phyloP scores from a whole-genome alignment of 2,113 vertebrate species.

The Cariama cristata region DNA sequence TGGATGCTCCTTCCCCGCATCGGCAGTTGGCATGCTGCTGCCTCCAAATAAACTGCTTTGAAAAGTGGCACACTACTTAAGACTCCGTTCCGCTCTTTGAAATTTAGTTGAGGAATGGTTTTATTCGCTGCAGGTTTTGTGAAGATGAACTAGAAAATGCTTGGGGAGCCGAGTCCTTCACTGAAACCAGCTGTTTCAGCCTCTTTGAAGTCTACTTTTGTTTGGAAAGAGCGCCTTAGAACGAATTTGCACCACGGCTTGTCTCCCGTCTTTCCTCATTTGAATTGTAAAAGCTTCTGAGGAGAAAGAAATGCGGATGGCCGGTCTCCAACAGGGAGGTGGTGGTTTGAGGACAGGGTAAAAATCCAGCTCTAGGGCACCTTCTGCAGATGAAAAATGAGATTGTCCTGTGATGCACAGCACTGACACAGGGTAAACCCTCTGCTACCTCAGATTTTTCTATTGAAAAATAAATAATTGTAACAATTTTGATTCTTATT shows the following conservation, averaged over 20 bases:
- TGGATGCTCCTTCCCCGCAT: background rate
- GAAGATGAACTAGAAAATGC: background rate
- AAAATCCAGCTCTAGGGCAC: conserved; percentile 16
- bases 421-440: background rate
- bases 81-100: background rate
- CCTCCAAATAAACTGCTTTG: background rate
- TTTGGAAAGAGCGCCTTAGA: background rate
- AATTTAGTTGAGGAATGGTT: background rate
- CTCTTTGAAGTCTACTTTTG: background rate
- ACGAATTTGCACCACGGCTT: background rate
- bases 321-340: background rate
- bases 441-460: background rate
- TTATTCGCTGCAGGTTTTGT: background rate
- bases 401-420: background rate
- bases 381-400: background rate
- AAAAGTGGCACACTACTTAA: background rate
- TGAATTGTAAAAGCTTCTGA: background rate
- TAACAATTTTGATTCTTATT: background rate
- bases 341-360: background rate
- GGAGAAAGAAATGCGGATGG: background rate
- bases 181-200: background rate
- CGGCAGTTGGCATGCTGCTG: background rate
- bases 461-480: background rate
- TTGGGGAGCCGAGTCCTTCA: background rate
- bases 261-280: background rate